A percentile compares a stretch with the other conserved stretches of the same genome.
These are phyloP conservation scores for Harpagus bidentatus DNA, from an alignment of 2,113 vertebrate species.

Conservation along the genomic window DNA sequence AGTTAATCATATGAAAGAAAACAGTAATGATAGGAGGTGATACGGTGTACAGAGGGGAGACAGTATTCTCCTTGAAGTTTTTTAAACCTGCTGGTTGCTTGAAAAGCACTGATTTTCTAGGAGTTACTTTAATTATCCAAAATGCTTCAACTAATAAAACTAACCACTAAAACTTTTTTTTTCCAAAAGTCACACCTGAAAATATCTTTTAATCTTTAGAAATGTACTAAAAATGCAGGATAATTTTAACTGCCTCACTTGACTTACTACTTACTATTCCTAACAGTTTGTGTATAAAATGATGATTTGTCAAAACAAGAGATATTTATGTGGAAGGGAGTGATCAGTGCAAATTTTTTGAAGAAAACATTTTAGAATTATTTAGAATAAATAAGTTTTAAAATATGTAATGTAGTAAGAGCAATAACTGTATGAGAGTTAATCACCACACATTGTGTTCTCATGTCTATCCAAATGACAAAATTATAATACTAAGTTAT, in stretches of 20 bases:
- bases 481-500: background rate
- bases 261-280: background rate
- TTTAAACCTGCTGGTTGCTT: background rate
- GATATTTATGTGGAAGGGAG: background rate
- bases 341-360: background rate
- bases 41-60: background rate
- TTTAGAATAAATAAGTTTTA: background rate
- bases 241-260: background rate
- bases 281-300: background rate
- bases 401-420: background rate
- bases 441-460: background rate
- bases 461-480: background rate
- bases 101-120: background rate
- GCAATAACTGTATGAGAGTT: background rate
- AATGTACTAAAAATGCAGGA: background rate
- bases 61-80: background rate
- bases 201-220: background rate
- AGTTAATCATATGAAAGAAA: background rate
- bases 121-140: background rate
- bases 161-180: background rate
- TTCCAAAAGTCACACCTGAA: background rate
- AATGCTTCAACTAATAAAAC: background rate
- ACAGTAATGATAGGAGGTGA: background rate
- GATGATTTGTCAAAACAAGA: background rate
- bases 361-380: background rate